Base-by-base conservation (phyloP, 2,888 invertebrate genomes). In the Ichneumoninae sp. region DNA sequence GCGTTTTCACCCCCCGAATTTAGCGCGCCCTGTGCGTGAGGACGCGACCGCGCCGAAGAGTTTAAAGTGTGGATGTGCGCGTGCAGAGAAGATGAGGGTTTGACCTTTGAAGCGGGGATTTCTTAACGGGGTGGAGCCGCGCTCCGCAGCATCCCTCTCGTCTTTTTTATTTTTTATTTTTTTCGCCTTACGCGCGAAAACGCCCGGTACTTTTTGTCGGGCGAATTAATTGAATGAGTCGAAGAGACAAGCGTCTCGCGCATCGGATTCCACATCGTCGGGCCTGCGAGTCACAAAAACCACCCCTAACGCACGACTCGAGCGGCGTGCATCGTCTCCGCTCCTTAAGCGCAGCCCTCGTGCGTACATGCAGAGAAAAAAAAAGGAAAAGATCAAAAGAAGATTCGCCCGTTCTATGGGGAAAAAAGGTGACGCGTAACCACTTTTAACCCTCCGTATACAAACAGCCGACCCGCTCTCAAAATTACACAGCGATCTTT, bases 221-320 rank as follows among this genome's bases (percentile, higher is more conserved):
- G 79, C 65, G 87, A 90, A 89, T 90, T 91, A 91, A 91, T 91
- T 91, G 89, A 90, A 91, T 89, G 88, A 90, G 86, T 89, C 47
- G 72, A 69, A 65, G 40, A 50, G 76, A 66, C 72, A 72, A 47
- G 78, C 47, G 65, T 72, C 70, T 47, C 47, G 60, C 69, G 66
- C n/a, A 62, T 83, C 74, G 62, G 79, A 79, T 70, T 79, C 70
- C 16, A 19, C 50, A 54, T 19, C 52, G 33, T 65, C 52, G 54
- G 30, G 22, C 16, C 44, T 16, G 68, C 13, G 47, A 47, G 13
- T 10, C 30, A 8, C 26, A 26, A 50, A 50, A 70, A 30, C 36
- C 10, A 70, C 69, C 50, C 79, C 65, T 65, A 6, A 52, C 65
- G 60, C 57, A 33, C 62, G 71, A 71, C 50, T 40, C 19, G 65